These are phyloP conservation scores for Anguilla japonica DNA, from an alignment of 2,113 vertebrate genomes.

Conservation along the genomic window DNA sequence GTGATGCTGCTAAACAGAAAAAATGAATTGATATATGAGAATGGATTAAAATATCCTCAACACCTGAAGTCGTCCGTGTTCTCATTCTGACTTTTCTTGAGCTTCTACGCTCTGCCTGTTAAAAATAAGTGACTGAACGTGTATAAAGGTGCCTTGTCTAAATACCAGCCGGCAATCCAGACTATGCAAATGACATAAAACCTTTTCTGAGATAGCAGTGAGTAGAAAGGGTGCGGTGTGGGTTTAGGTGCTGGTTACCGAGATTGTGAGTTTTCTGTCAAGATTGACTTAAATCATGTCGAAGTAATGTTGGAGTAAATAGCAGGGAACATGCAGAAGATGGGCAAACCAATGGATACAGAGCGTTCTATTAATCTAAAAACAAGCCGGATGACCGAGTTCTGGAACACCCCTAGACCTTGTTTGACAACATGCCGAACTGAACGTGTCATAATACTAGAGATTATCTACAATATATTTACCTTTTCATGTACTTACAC, in stretches of 20 bases:
- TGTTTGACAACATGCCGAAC: not conserved
- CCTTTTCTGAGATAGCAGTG: too few species aligned
- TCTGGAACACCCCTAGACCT: not conserved
- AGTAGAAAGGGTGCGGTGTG: too few species aligned
- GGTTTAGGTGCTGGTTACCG: too few species aligned
- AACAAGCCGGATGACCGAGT: not conserved
- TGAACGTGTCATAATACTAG: not conserved
- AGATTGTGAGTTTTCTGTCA: too few species aligned
- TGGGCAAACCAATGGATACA: not conserved
- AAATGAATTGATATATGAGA: slow-evolving; percentile 64
- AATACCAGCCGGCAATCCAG: too few species aligned
- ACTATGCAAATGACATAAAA: too few species aligned
- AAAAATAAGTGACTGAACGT: not conserved
- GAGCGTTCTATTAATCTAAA: not conserved
- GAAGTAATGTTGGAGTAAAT: not conserved
- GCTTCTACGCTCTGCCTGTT: not conserved
- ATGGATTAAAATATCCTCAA: slow-evolving; percentile 69
- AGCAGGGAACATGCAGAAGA: not conserved
- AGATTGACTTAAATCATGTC: too few species aligned
- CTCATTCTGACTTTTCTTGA: not conserved
- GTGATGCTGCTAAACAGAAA: slow-evolving; percentile 75
- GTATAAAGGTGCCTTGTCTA: not conserved
- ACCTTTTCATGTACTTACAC: not conserved
- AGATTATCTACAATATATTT: not conserved
- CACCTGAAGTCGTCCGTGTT: slow-evolving; percentile 33